These are phyloP conservation scores for Mobula hypostoma DNA, from an alignment of 2,113 vertebrate genomes.

Conservation along the genomic window DNA sequence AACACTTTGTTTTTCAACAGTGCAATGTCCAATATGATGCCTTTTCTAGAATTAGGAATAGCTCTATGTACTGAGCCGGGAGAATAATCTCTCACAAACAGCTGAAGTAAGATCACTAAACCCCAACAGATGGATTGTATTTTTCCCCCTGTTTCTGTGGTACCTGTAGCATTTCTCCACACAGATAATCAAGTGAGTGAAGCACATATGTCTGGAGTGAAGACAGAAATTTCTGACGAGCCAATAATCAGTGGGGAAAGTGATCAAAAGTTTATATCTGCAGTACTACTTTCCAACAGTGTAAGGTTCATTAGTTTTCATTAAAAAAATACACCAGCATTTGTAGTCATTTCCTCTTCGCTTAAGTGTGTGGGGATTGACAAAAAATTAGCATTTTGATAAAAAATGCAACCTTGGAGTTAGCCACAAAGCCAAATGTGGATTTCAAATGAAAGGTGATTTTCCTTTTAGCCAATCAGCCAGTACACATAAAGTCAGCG, in stretches of 20 bases:
- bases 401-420: background rate
- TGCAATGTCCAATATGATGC: background rate
- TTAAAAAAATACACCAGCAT: background rate
- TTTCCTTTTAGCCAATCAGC: background rate
- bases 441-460: background rate
- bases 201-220: background rate
- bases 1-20: background rate
- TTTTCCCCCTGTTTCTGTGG: background rate
- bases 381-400: background rate
- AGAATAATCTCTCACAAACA: background rate
- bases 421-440: background rate
- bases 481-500: background rate
- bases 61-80: background rate
- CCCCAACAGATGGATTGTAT: background rate
- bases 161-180: background rate
- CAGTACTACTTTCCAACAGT: background rate
- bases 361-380: background rate
- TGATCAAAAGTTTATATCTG: background rate
- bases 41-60: conserved; percentile 11
- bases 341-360: background rate
- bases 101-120: background rate
- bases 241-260: background rate
- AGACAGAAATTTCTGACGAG: background rate
- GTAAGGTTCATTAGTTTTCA: background rate
- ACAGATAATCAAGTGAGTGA: background rate